Conservation (phyloP, 1,140 invertebrate genomes). For the Bombus ignitus region DNA sequence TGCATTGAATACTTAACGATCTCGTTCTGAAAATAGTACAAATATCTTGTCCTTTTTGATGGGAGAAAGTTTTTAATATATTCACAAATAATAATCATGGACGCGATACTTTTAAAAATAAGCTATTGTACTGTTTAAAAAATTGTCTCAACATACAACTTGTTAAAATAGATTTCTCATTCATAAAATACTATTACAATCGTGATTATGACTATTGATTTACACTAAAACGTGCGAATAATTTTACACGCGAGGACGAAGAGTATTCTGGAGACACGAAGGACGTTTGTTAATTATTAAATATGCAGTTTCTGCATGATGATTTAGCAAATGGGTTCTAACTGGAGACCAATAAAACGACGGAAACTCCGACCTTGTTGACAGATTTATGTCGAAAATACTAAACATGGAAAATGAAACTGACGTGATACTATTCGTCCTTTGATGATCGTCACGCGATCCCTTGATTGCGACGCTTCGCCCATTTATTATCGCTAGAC, state of each 20-base stretch:
- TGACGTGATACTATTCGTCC: neutral
- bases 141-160: neutral
- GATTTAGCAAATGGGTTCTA: constrained; percentile 68
- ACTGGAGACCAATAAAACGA: neutral
- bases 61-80: too few relatives aligned
- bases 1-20: neutral
- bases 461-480: neutral
- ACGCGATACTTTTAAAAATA: too few relatives aligned
- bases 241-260: neutral
- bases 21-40: neutral
- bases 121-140: neutral
- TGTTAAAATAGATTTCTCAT: neutral
- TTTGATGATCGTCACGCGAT: constrained; percentile 45
- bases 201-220: neutral
- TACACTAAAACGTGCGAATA: neutral
- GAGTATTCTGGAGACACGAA: constrained; percentile 7
- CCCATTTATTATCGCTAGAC: constrained; percentile 12
- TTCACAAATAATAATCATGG: too few relatives aligned
- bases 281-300: constrained; percentile 72
- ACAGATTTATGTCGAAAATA: constrained; percentile 11
- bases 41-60: neutral
- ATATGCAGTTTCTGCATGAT: constrained; percentile 45
- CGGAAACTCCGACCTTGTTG: neutral
- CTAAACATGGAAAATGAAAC: constrained; percentile 1
- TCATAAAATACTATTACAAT: too few relatives aligned